Conservation (phyloP, 2,888 invertebrate species). For the Anarsia innoxiella region DNA sequence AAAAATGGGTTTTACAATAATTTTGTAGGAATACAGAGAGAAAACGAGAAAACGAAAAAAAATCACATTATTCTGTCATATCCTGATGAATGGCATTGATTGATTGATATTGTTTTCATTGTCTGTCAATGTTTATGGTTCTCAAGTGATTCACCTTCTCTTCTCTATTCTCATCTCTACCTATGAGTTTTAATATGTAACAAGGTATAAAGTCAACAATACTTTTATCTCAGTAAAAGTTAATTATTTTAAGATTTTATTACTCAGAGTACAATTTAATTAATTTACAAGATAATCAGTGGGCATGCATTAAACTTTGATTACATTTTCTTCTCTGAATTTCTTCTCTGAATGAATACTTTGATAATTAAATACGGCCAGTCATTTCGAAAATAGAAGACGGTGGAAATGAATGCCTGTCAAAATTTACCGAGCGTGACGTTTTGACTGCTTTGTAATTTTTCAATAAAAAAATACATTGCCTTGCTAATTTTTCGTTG, state of each 20-base stretch:
- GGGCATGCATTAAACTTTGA: too few relatives aligned
- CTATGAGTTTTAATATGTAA: too few relatives aligned
- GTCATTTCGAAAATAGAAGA: constrained; percentile 51
- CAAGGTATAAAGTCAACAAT: too few relatives aligned
- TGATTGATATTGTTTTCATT: constrained; percentile 29
- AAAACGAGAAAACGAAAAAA: constrained; percentile 30
- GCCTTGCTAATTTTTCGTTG: constrained; percentile 39
- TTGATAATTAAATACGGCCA: too few relatives aligned
- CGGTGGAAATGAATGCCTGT: constrained; percentile 44
- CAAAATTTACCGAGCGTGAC: constrained; percentile 62
- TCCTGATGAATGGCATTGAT: constrained; percentile 22
- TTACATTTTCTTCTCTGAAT: too few relatives aligned
- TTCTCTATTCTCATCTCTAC: too few relatives aligned
- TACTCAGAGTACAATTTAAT: too few relatives aligned
- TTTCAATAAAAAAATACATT: constrained; percentile 47
- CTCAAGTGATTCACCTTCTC: too few relatives aligned
- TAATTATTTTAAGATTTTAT: too few relatives aligned
- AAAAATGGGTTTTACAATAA: constrained; percentile 39
- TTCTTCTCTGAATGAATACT: too few relatives aligned
- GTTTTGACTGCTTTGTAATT: constrained; percentile 43
- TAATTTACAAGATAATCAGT: too few relatives aligned
- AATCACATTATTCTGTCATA: constrained; percentile 44
- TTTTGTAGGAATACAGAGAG: constrained; percentile 21
- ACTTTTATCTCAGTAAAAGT: too few relatives aligned
- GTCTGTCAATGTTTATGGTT: constrained; percentile 8